Conservation (phyloP, 2,888 invertebrate species). For the Synergus japonicus region DNA sequence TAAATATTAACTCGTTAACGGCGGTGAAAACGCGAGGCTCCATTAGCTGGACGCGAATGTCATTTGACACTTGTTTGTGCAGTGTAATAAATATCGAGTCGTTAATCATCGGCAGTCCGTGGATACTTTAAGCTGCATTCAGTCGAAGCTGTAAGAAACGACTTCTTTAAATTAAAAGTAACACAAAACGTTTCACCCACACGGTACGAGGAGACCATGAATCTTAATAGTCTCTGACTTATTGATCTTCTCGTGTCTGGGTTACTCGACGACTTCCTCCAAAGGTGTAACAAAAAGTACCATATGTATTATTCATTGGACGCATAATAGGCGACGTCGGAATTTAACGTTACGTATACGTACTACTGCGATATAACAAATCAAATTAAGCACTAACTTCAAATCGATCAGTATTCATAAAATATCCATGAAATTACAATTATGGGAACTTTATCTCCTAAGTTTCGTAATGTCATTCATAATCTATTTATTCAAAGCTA, state of each 20-base stretch:
- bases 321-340: slow-evolving; percentile 1
- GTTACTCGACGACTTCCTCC: slow-evolving; percentile 33
- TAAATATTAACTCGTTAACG: slow-evolving; percentile 39
- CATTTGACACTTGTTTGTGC: slow-evolving; percentile 40
- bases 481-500: not conserved
- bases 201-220: slow-evolving; percentile 14
- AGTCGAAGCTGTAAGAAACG: slow-evolving; percentile 17
- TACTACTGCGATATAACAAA: not conserved
- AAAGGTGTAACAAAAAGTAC: slow-evolving; percentile 39
- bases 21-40: slow-evolving; percentile 31
- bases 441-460: slow-evolving; percentile 1
- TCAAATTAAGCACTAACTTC: not conserved
- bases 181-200: slow-evolving; percentile 28
- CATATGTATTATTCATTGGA: slow-evolving; percentile 24
- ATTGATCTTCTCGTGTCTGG: slow-evolving; percentile 33
- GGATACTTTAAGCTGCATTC: slow-evolving; percentile 23
- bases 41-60: slow-evolving; percentile 36
- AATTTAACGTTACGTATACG: not conserved
- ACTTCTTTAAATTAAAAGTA: slow-evolving; percentile 36
- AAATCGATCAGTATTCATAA: slow-evolving; percentile 16
- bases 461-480: not conserved
- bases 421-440: slow-evolving; percentile 10
- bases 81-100: slow-evolving; percentile 38
- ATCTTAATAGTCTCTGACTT: slow-evolving; percentile 33
- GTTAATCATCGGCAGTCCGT: slow-evolving; percentile 28